These are phyloP conservation scores for Eulemur rufifrons DNA, from an alignment of 2,113 vertebrate species.

Conservation along the genomic window DNA sequence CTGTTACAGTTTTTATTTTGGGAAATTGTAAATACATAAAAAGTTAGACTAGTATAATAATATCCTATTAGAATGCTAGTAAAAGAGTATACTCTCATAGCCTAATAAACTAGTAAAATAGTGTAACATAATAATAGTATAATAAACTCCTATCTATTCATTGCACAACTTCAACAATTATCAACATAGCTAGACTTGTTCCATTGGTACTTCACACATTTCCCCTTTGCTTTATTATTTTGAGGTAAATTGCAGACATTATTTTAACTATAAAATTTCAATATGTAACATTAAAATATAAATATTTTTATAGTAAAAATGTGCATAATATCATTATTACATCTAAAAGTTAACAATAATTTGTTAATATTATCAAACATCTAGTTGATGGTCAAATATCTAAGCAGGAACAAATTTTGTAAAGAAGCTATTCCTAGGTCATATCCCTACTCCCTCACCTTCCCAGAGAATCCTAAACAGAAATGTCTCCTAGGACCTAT, in stretches of 20 bases:
- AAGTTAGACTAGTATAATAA: not conserved
- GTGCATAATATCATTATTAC: not conserved
- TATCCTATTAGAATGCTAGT: not conserved
- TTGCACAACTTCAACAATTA: not conserved
- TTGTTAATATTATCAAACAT: not conserved
- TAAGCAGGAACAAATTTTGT: not conserved
- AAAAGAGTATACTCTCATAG: not conserved
- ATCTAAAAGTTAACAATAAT: not conserved
- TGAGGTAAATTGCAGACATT: not conserved
- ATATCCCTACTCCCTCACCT: not conserved
- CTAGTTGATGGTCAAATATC: not conserved
- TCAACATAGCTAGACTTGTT: not conserved
- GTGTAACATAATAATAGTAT: not conserved
- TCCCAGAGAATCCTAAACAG: not conserved
- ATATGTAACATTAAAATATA: not conserved
- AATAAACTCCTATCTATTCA: not conserved
- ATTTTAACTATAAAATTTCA: not conserved
- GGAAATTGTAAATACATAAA: not conserved
- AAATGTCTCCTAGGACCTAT: not conserved
- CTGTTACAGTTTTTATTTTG: not conserved
- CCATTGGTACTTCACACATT: not conserved
- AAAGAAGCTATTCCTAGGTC: not conserved
- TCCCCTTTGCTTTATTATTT: not conserved
- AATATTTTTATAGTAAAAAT: not conserved
- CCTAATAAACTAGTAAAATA: not conserved